phyloP scores from a whole-genome alignment of 2,797 vertebrate species.

The Lateolabrax maculatus region DNA sequence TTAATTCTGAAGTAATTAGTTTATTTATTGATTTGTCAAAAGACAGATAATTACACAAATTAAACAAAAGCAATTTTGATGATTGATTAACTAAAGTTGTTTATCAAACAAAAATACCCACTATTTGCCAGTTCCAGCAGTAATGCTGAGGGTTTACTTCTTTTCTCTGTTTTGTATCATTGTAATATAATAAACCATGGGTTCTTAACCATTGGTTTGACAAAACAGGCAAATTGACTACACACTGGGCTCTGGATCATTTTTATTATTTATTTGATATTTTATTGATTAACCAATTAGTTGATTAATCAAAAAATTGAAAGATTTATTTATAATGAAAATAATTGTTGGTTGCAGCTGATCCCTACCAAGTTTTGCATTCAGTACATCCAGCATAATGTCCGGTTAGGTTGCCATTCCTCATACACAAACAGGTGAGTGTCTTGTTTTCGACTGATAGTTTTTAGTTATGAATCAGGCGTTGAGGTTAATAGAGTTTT shows the following conservation, averaged over 20 bases:
- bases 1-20: no score
- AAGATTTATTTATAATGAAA: not conserved
- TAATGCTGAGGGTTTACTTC: not conserved
- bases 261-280: not conserved
- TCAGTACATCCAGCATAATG: not conserved
- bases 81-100: not conserved
- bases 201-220: not conserved
- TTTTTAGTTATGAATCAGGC: constrained; percentile 34
- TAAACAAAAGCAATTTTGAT: not conserved
- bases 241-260: not conserved
- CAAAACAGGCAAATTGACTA: not conserved
- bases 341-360: not conserved
- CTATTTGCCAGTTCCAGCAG: not conserved
- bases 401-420: not conserved
- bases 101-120: not conserved
- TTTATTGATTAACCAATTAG: not conserved
- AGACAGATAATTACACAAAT: not conserved
- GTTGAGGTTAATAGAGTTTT: constrained; percentile 61
- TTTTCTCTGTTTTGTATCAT: not conserved
- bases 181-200: not conserved
- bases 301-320: not conserved
- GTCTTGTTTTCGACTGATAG: constrained; percentile 21
- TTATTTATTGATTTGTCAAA: not conserved
- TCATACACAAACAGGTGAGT: not conserved
- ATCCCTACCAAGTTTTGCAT: not conserved